Conservation (phyloP, 2,888 invertebrate genomes). For the Ceriagrion tenellum region DNA sequence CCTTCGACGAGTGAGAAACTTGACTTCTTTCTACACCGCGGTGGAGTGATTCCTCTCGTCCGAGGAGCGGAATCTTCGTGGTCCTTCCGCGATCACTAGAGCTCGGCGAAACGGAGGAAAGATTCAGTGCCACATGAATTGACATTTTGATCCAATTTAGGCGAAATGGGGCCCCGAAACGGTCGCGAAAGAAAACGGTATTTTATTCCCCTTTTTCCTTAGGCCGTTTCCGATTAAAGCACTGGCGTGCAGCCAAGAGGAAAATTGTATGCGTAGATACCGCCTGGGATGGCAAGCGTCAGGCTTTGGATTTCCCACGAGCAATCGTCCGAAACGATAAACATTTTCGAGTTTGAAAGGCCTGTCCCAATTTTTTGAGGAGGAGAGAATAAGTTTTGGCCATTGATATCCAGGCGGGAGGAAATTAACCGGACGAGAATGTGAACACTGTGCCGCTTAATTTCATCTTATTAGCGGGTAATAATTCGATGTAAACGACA, state of each 20-base stretch:
- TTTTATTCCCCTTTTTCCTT: background rate
- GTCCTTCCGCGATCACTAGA: background rate
- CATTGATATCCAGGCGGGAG: background rate
- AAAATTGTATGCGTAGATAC: background rate
- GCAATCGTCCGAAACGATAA: background rate
- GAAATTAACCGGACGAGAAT: background rate
- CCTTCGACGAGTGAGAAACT: background rate
- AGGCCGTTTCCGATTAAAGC: background rate
- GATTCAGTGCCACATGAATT: background rate
- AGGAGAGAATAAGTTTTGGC: background rate
- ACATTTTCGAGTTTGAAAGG: background rate
- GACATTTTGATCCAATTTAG: background rate
- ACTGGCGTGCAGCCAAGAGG: background rate
- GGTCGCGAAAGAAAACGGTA: background rate
- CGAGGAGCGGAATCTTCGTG: background rate
- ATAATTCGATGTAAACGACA: no score
- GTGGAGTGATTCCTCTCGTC: background rate
- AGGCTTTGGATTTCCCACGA: background rate
- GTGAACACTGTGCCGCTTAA: no score
- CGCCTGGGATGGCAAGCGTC: background rate
- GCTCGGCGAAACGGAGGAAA: background rate
- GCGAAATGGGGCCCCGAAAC: background rate
- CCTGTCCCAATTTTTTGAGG: background rate
- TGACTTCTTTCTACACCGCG: background rate
- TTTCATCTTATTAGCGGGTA: no score